Conservation (phyloP, 53 echinoderm and acorn worm species). For the Arbacia lixula region DNA sequence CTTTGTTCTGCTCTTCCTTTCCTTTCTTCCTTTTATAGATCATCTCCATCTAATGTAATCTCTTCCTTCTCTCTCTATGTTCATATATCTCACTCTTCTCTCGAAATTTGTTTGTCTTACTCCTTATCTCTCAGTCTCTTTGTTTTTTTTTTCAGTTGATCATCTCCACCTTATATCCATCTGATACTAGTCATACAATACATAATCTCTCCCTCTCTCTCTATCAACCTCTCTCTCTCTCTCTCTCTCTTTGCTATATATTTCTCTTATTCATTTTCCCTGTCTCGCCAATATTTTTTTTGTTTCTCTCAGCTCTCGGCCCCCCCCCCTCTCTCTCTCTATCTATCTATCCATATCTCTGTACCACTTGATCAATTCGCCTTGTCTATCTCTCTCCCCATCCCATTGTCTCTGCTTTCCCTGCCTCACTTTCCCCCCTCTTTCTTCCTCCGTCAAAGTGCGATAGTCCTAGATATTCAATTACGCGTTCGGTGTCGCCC, state of each 20-base stretch:
- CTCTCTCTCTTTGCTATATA: background rate
- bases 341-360: background rate
- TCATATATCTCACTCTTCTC: background rate
- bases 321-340: background rate
- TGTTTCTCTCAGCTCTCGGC: too few species aligned
- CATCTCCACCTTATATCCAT: background rate
- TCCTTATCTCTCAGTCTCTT: background rate
- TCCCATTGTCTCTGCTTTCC: background rate
- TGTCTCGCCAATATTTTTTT: background rate
- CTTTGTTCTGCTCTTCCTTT: background rate
- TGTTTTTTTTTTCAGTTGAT: too few species aligned
- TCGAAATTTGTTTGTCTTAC: too few species aligned
- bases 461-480: constrained; percentile 37
- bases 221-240: background rate
- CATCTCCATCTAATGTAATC: background rate
- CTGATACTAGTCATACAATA: too few species aligned
- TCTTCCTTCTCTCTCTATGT: background rate
- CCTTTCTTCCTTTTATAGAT: background rate
- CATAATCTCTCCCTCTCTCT: background rate
- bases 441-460: constrained; percentile 10
- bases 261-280: too few species aligned
- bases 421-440: constrained; percentile 7
- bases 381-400: background rate
- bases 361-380: background rate
- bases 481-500: constrained; percentile 23